Evolutionary conservation across 2,888 invertebrate genomes (phyloP).

Genomic region (Xylota segnis): DNA sequence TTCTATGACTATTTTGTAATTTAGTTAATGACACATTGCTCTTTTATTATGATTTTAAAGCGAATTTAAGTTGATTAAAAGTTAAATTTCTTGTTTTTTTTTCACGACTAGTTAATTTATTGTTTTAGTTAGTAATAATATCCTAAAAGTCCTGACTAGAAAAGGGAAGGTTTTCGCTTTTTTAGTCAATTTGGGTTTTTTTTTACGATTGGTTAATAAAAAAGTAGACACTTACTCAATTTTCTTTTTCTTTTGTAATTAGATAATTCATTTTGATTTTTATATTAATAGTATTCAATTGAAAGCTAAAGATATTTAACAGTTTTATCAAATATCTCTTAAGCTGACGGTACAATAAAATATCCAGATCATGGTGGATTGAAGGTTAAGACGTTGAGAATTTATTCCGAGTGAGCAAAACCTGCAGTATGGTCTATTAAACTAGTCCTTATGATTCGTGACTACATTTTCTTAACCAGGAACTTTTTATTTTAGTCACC

Average conservation of each 20-base stretch:
- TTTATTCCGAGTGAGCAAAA: neutral
- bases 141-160: neutral
- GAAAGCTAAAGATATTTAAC: slow-evolving; percentile 21
- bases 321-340: slow-evolving; percentile 20
- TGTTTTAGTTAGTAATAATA: neutral
- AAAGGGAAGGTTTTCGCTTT: neutral
- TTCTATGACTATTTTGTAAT: neutral
- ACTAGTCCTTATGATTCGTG: neutral
- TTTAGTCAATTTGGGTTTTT: neutral
- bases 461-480: too few species aligned
- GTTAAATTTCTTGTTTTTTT: neutral
- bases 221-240: slow-evolving; percentile 16
- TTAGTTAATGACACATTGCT: slow-evolving; percentile 1
- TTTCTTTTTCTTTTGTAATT: neutral
- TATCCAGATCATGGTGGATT: neutral
- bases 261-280: slow-evolving; percentile 10
- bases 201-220: slow-evolving; percentile 5
- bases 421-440: neutral
- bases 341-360: slow-evolving; percentile 21
- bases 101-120: neutral
- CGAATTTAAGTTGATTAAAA: slow-evolving; percentile 1
- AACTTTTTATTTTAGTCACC: neutral
- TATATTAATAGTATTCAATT: slow-evolving; percentile 5
- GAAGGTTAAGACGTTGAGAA: neutral
- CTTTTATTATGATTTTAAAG: slow-evolving; percentile 10